These are phyloP conservation scores for Drosophila silvestris DNA, from an alignment of 2,888 invertebrate species.

Conservation along the genomic window DNA sequence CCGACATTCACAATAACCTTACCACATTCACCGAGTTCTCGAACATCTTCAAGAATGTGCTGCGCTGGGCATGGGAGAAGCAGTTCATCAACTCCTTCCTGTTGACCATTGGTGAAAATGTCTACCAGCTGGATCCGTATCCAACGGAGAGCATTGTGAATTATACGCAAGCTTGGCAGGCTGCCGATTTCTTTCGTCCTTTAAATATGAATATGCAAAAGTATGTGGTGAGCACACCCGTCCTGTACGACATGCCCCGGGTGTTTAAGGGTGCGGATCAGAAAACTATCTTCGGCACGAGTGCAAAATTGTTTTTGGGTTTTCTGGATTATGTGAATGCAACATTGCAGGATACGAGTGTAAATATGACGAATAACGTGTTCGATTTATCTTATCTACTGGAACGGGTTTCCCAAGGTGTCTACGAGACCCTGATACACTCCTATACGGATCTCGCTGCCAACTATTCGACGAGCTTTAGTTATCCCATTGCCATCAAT, in stretches of 20 bases:
- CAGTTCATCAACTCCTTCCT: constrained; percentile 74
- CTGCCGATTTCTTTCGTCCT: constrained; percentile 57
- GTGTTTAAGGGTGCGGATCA: constrained; percentile 67
- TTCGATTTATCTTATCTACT: constrained; percentile 49
- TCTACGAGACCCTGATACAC: constrained; percentile 79
- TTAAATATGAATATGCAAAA: constrained; percentile 61
- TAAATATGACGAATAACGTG: constrained; percentile 4
- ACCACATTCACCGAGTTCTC: constrained; percentile 38
- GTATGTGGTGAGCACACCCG: constrained; percentile 67
- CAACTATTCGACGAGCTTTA: constrained; percentile 47
- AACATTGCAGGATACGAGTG: constrained; percentile 59
- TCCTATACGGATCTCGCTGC: constrained; percentile 65
- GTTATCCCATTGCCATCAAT: constrained; percentile 81
- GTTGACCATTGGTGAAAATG: constrained; percentile 62
- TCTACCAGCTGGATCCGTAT: constrained; percentile 71
- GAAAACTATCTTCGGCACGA: constrained; percentile 62
- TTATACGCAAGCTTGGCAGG: constrained; percentile 61
- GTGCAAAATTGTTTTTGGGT: constrained; percentile 67
- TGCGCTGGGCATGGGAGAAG: constrained; percentile 70
- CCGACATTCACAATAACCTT: constrained; percentile 28
- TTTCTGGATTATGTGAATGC: constrained; percentile 76
- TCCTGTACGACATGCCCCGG: constrained; percentile 73
- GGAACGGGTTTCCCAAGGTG: constrained; percentile 49
- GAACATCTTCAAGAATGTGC: constrained; percentile 36
- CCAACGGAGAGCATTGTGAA: constrained; percentile 64